A percentile compares a stretch with the other conserved stretches of the same genome.
Conservation (phyloP, 2,888 invertebrate genomes). For the Drosophila mayaguana region DNA sequence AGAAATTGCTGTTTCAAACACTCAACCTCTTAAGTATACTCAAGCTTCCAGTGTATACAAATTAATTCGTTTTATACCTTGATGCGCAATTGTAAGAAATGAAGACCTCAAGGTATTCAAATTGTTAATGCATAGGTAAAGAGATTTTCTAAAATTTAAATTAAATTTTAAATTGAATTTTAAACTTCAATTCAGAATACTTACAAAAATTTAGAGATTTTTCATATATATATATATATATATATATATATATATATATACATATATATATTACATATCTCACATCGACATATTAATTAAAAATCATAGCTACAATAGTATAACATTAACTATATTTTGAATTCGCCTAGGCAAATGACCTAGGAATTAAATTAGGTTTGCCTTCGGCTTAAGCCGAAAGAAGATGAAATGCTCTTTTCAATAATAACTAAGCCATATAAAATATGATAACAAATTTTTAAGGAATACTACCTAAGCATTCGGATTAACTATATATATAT, state of each 20-base stretch:
- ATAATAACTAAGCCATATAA: no score
- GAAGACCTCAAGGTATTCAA: not conserved
- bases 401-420: not conserved
- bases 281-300: not conserved
- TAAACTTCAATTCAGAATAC: not conserved
- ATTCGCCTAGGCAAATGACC: conserved; percentile 50
- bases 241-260: no score
- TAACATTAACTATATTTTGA: conserved; percentile 58
- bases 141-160: not conserved
- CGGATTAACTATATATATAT: no score
- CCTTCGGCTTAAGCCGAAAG: not conserved
- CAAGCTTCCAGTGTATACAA: not conserved
- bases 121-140: not conserved
- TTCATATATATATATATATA: no score
- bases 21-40: not conserved
- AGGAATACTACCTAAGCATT: no score
- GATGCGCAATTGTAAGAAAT: not conserved
- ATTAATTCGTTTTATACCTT: not conserved
- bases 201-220: not conserved
- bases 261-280: no score
- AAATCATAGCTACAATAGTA: conserved; percentile 29
- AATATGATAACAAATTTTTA: no score
- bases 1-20: not conserved
- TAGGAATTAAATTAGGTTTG: not conserved
- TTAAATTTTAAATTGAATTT: no score